Evolutionary conservation across 1,140 invertebrate species (phyloP), one percentile per base, ranked within the genome.

Genomic region (Ceratina japonica): DNA sequence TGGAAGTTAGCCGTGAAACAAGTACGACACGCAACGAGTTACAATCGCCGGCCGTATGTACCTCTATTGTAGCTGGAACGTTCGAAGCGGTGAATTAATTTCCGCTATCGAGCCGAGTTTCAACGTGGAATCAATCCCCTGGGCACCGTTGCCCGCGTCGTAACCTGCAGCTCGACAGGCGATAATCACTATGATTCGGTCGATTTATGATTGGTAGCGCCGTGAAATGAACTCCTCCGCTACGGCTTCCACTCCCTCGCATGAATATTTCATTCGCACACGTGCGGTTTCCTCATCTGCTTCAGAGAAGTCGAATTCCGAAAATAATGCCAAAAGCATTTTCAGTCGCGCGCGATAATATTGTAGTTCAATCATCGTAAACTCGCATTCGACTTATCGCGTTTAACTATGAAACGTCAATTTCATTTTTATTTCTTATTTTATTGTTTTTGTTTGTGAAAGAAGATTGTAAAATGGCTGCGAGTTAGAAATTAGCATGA

Each of bases 161-260:
- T 58, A 63, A 69, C 68, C 64, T 49, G 58, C 64, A 68, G 59
- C 54, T 52, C 59, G 37, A 54, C 31, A 77, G 56, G 27, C 83
- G 80, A 86, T 83, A 85, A 85, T 82, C 74, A 82, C 84, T 78
- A 73, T 80, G 74, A 85, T 86, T 12, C 63, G 37, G 63, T 73
- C 83, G 73, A 86, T 83, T 85, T 85, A 86, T 62, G 83, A 49
- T 85, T 61, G 56, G 54, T 79, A 84, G 75, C 81, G 75, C 49
- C 78, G 61, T 83, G 75, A 85, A 83, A 81, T 85, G 85, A 86
- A 79, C 79, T 44, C 54, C 79, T 44, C 54, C 22, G 20, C 10
- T 24, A 56, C 12, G 27, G 56, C 51, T 80, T 52, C 66, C 59
- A 75, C 27, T 54, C 61, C 49, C 44, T 65, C 49, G 49, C 75